phyloP scores from a whole-genome alignment of 2,888 invertebrate species.

The Acanthosepion esculentum region DNA sequence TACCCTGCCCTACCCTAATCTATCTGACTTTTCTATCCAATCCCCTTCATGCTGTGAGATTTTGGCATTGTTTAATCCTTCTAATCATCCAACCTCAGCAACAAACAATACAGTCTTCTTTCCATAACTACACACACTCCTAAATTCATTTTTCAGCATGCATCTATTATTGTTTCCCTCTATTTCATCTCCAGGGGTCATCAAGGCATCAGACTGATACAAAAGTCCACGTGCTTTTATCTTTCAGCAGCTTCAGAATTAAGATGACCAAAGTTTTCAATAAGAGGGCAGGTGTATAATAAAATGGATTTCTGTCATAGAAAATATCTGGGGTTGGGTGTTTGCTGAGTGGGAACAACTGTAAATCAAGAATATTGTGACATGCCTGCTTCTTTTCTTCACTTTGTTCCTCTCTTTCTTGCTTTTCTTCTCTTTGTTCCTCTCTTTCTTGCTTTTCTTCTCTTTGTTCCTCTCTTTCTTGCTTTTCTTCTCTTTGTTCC shows the following conservation, averaged over 20 bases:
- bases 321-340: conserved; percentile 20
- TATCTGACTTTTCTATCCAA: neutral
- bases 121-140: neutral
- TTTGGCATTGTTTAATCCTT: neutral
- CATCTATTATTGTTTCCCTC: neutral
- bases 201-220: too few relatives aligned
- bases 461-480: neutral
- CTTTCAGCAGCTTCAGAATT: neutral
- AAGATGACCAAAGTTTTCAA: conserved; percentile 1
- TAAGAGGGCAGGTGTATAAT: neutral
- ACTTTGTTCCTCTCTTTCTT: neutral
- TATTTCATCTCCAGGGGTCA: neutral
- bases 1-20: neutral
- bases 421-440: neutral
- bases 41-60: neutral
- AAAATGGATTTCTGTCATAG: conserved; percentile 20
- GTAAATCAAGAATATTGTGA: neutral
- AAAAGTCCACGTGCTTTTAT: conserved; percentile 22
- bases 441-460: neutral
- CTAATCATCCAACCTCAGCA: conserved; percentile 21
- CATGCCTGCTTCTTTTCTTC: too few relatives aligned
- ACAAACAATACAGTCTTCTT: neutral
- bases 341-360: neutral
- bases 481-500: too few relatives aligned
- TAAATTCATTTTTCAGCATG: conserved; percentile 18